Conservation (phyloP, 1,140 invertebrate species). For the Tetragnatha versicolor region DNA sequence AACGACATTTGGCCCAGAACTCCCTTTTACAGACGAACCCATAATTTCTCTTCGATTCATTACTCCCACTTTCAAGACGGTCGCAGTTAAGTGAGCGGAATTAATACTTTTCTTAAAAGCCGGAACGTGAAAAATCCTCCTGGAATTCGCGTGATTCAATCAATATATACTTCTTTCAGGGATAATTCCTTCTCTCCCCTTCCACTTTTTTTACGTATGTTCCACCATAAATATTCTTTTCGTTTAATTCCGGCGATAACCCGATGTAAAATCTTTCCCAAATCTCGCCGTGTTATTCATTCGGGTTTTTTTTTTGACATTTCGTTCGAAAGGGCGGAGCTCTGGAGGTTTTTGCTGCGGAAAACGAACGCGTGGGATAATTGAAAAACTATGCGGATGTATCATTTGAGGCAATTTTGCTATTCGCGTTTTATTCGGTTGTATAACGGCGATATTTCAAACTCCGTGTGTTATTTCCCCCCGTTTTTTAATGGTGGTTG, state of each 20-base stretch:
- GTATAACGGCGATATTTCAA: no score
- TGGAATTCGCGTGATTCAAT: conserved; percentile 19
- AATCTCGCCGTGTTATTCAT: neutral
- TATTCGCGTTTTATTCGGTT: no score
- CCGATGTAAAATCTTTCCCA: conserved; percentile 8
- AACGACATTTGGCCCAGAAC: conserved; percentile 22
- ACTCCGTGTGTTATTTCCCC: no score
- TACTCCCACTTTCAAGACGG: neutral
- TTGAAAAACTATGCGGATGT: neutral
- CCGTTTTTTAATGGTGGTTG: no score
- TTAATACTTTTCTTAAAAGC: conserved; percentile 44
- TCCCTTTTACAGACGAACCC: neutral
- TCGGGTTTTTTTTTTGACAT: no score
- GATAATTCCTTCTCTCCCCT: neutral
- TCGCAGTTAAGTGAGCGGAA: conserved; percentile 21
- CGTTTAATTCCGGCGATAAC: conserved; percentile 18
- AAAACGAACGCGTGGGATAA: neutral
- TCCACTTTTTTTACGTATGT: no score
- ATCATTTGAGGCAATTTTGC: no score
- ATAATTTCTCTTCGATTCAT: conserved; percentile 34
- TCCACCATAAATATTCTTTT: conserved; percentile 11
- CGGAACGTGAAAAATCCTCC: conserved; percentile 2
- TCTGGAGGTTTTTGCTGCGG: no score
- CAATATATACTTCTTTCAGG: conserved; percentile 1
- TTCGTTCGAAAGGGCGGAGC: no score